Evolutionary conservation across 2,888 invertebrate genomes (phyloP).

Genomic region (Oscheius sp.): DNA sequence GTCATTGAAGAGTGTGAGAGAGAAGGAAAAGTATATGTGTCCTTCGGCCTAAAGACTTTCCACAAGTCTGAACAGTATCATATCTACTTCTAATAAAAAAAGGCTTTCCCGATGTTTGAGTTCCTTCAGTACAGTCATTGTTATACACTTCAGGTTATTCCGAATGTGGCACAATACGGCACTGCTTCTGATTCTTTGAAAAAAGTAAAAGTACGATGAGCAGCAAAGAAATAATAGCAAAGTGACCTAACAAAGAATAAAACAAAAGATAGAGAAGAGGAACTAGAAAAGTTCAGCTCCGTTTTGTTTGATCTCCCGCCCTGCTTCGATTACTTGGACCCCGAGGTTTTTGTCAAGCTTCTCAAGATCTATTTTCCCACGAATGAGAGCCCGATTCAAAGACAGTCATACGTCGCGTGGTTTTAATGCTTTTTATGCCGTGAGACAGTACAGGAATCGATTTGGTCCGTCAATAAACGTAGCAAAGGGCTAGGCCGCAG

Average conservation of each 20-base stretch:
- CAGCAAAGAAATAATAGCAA: background rate
- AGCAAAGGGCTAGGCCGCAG: slow-evolving; percentile 33
- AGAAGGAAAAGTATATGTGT: background rate
- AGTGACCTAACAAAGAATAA: background rate
- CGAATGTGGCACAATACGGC: no score
- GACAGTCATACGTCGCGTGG: no score
- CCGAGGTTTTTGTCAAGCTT: no score
- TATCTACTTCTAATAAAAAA: background rate
- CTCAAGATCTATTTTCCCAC: no score
- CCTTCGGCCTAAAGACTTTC: background rate
- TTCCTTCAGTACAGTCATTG: no score
- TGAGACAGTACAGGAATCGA: slow-evolving; percentile 22
- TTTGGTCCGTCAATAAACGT: slow-evolving; percentile 30
- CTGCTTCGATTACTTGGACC: background rate
- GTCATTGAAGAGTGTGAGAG: background rate
- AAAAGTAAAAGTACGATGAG: no score
- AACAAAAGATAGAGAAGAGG: background rate
- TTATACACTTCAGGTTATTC: no score
- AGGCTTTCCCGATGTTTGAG: no score
- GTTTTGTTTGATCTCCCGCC: background rate
- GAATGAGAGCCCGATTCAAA: no score
- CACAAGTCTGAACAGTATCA: background rate
- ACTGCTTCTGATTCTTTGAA: no score
- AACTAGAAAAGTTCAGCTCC: background rate
- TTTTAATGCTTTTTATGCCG: background rate